These are phyloP conservation scores for Dioctria linearis DNA, from an alignment of 2,888 invertebrate species.

Conservation along the genomic window DNA sequence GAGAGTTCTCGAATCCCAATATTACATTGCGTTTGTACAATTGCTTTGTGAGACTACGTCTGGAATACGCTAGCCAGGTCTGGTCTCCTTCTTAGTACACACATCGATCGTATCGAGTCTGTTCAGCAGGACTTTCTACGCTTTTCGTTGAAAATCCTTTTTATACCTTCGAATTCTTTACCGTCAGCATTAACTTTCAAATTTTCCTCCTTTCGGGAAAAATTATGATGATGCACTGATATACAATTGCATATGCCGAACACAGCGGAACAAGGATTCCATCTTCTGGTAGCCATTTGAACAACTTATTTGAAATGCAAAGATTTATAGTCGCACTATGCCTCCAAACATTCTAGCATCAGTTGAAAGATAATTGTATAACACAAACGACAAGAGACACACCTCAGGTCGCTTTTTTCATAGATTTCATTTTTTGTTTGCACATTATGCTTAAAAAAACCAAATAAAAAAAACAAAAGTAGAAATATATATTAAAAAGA, in stretches of 20 bases:
- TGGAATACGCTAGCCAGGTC: no score
- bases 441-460: slow-evolving; percentile 34
- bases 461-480: slow-evolving; percentile 9
- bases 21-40: no score
- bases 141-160: no score
- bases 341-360: slow-evolving; percentile 48
- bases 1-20: no score
- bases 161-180: no score
- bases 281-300: slow-evolving; percentile 27
- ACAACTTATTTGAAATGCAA: slow-evolving; percentile 48
- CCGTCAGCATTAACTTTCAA: no score
- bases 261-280: slow-evolving; percentile 5
- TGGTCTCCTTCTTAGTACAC: no score
- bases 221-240: no score
- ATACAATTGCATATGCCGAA: slow-evolving; percentile 23
- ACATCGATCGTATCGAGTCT: no score
- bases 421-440: slow-evolving; percentile 37
- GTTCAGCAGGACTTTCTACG: no score
- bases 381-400: slow-evolving; percentile 32
- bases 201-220: no score
- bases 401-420: not conserved
- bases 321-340: slow-evolving; percentile 38
- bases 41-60: no score
- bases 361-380: slow-evolving; percentile 32
- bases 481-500: not conserved